These are phyloP conservation scores for Lycorma delicatula DNA, from an alignment of 1,140 invertebrate genomes.

Conservation along the genomic window DNA sequence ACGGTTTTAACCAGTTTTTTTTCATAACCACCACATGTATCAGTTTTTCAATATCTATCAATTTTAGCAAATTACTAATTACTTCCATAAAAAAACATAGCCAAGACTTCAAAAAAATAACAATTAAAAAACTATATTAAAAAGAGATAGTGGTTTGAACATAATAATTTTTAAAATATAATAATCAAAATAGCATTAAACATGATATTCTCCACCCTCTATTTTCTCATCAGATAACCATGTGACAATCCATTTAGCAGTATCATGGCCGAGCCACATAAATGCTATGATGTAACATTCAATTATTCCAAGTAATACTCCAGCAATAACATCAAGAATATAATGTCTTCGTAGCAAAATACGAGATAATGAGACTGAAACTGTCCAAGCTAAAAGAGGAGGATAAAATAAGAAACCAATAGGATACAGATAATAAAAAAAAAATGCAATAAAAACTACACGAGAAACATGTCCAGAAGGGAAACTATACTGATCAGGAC, in stretches of 20 bases:
- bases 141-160: too few species aligned
- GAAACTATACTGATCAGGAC: conserved; percentile 87
- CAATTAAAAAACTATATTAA: too few species aligned
- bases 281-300: conserved; percentile 56
- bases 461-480: conserved; percentile 94
- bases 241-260: conserved; percentile 41
- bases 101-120: too few species aligned
- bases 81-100: too few species aligned
- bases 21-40: too few species aligned
- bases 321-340: conserved; percentile 73
- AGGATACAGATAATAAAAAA: conserved; percentile 54
- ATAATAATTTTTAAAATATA: too few species aligned
- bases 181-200: too few species aligned
- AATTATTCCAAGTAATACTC: conserved; percentile 62
- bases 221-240: conserved; percentile 48
- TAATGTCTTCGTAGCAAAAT: conserved; percentile 76
- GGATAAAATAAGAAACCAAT: conserved; percentile 46
- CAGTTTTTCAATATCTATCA: too few species aligned
- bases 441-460: conserved; percentile 63
- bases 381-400: conserved; percentile 63
- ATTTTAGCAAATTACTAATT: too few species aligned
- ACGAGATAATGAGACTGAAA: conserved; percentile 66
- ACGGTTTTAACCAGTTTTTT: too few species aligned
- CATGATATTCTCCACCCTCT: conserved; percentile 46
- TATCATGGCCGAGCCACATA: conserved; percentile 54